Percentiles rank a stretch among this genome's conserved stretches.
These are phyloP conservation scores for Rattus rattus DNA, from an alignment of 2,113 vertebrate species.

Conservation along the genomic window DNA sequence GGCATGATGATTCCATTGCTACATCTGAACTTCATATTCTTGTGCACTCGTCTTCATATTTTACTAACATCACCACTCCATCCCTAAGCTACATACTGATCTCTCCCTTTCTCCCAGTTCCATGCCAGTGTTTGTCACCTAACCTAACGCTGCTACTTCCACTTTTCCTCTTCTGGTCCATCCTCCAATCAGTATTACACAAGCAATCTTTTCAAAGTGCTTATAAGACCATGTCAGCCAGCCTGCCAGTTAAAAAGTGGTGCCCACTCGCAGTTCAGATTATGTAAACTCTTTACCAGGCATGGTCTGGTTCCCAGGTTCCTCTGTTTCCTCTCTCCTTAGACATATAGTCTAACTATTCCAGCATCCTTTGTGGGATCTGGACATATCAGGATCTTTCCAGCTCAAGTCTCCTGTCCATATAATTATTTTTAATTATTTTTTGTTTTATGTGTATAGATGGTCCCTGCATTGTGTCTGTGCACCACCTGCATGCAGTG, in stretches of 20 bases:
- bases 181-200: neutral
- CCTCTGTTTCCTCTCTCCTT: neutral
- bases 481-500: neutral
- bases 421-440: neutral
- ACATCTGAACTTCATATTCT: neutral
- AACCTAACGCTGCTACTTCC: neutral
- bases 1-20: neutral
- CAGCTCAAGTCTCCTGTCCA: neutral
- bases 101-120: slow-evolving; percentile 9
- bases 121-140: neutral
- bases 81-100: neutral
- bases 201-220: neutral
- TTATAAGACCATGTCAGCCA: neutral
- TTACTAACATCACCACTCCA: neutral
- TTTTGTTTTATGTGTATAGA: neutral
- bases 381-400: neutral
- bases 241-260: neutral
- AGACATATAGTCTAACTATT: rapidly evolving
- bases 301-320: neutral
- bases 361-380: neutral
- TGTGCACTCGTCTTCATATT: neutral
- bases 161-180: neutral
- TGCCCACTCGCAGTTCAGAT: neutral
- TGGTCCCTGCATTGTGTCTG: neutral
- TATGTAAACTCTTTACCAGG: neutral